phyloP scores from a whole-genome alignment of 53 echinoderm and acorn worm species.

The Henricia sp. region DNA sequence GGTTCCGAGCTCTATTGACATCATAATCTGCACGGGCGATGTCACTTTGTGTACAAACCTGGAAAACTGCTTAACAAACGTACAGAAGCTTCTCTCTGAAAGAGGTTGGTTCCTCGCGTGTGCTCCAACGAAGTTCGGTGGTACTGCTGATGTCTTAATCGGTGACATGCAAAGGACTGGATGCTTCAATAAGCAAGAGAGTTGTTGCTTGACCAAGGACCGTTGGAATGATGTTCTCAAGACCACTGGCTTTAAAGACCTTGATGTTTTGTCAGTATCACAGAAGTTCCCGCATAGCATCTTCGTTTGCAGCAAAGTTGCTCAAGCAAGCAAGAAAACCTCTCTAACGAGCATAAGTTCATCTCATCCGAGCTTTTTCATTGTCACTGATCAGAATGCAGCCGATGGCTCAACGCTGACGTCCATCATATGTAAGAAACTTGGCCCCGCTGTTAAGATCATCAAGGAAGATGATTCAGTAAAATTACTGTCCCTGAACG shows the following conservation, averaged over 20 bases:
- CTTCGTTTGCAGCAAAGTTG: conserved; percentile 37
- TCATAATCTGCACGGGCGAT: conserved; percentile 77
- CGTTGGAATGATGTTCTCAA: conserved; percentile 59
- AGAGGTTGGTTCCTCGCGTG: conserved; percentile 75
- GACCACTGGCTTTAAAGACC: conserved; percentile 69
- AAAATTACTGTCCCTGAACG: not conserved
- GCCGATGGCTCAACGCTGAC: not conserved
- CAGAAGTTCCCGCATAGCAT: conserved; percentile 77
- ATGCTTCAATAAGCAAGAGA: too few species aligned
- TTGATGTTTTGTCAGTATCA: conserved; percentile 70
- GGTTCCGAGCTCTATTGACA: conserved; percentile 74
- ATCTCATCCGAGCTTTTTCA: not conserved
- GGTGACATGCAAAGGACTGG: not conserved
- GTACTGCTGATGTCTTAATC: not conserved
- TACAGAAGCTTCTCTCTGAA: conserved; percentile 77
- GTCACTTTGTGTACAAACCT: conserved; percentile 70
- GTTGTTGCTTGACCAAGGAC: conserved; percentile 65
- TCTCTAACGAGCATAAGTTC: too few species aligned
- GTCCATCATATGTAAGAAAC: not conserved
- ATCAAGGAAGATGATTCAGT: not conserved
- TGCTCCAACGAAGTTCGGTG: conserved; percentile 52
- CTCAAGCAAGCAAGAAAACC: not conserved
- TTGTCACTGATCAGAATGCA: not conserved
- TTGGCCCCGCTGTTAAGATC: not conserved
- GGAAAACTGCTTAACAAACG: conserved; percentile 56